Evolutionary conservation across 2,113 vertebrate species (phyloP).

Genomic region (Lepisosteus osseus): DNA sequence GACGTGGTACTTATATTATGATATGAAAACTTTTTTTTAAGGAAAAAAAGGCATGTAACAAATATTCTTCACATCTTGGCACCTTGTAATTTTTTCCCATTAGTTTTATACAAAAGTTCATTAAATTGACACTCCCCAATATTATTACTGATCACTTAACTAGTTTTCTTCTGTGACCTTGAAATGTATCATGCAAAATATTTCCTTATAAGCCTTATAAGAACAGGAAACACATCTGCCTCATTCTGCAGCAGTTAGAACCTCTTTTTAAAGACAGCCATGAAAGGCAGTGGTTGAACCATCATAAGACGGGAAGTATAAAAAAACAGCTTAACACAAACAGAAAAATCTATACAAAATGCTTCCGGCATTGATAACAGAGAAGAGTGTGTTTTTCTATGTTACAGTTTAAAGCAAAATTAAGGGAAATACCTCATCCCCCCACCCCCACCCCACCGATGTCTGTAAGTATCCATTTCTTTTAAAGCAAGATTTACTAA

Average conservation of each 20-base stretch:
- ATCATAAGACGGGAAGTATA: slow-evolving; percentile 80
- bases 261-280: slow-evolving; percentile 73
- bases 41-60: slow-evolving; percentile 73
- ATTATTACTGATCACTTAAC: slow-evolving; percentile 82
- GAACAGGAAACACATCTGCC: slow-evolving; percentile 74
- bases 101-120: slow-evolving; percentile 84
- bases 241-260: slow-evolving; percentile 70
- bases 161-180: slow-evolving; percentile 66
- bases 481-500: slow-evolving; percentile 87
- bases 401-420: slow-evolving; percentile 88
- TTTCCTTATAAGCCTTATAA: slow-evolving; percentile 61
- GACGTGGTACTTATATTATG: slow-evolving; percentile 64
- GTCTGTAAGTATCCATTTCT: slow-evolving; percentile 79
- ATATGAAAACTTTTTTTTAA: slow-evolving; percentile 67
- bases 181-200: slow-evolving; percentile 87
- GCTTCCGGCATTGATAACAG: slow-evolving; percentile 79
- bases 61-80: slow-evolving; percentile 95
- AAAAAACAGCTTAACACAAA: slow-evolving; percentile 74
- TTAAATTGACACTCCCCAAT: slow-evolving; percentile 84
- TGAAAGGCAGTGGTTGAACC: slow-evolving; percentile 78
- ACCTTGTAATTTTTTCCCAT: slow-evolving; percentile 79
- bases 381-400: slow-evolving; percentile 85
- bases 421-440: slow-evolving; percentile 60
- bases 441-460: slow-evolving; percentile 43
- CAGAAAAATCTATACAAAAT: slow-evolving; percentile 84